Base-by-base conservation (phyloP, 2,888 invertebrate genomes). In the Polydrusus tereticollis region DNA sequence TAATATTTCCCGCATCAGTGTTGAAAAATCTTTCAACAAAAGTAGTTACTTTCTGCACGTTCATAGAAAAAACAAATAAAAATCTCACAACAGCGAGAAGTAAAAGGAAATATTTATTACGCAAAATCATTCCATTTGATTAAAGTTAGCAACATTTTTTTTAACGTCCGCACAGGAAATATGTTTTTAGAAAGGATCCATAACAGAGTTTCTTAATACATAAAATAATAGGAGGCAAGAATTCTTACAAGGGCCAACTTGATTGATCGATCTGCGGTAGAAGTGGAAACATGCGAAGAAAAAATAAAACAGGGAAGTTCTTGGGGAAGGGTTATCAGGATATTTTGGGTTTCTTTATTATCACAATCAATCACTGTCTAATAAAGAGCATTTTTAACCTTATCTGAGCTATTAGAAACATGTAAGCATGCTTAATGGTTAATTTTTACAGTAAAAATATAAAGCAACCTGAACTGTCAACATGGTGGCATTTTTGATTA, bases 151-250 rank as follows among this genome's bases (percentile, higher is more conserved):
- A 45, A 20, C 20, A 45, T 45, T 20, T 47, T 23, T n/a, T 23
- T 47, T n/a, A 10, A 5, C n/a, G 23, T 21, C n/a, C 41, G 14
- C 10, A 47, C 10, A 21, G 20, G 20, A 47, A 47, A 47, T 21
- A 47, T 47, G 47, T 47, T 47, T 21, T 21, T 47, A 47, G 23
- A 21, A 47, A 20, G n/a, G 23, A 21, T 21, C 47, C 16, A 21
- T 23, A 47, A 47, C n/a, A 47, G 23, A 47, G 23, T 47, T 45
- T 23, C 47, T 23, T 47, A 47, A 47, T 47, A 47, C 21, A 47
- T 47, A 21, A 47, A 47, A 47, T 47, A 47, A 47, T 47, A n/a
- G 23, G 23, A 47, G 47, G 23, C 21, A 47, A 47, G 21, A 47
- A 47, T 23, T 21, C 23, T 47, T 21, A 23, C 21, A 21, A 47